Evolutionary conservation across 1,140 invertebrate species (phyloP).

Genomic region (Leptonema lineaticorne): DNA sequence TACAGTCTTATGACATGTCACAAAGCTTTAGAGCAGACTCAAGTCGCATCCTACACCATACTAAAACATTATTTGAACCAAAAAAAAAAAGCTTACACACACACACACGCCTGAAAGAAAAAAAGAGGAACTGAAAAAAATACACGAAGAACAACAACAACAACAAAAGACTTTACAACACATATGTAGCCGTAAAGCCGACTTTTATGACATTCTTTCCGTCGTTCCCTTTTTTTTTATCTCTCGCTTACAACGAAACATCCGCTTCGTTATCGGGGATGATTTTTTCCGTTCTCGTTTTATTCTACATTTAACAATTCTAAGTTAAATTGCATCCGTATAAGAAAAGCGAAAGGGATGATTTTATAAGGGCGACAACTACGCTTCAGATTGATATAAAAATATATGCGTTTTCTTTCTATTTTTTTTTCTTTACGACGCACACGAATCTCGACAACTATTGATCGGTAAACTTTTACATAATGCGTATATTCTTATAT

Average conservation of each 20-base stretch:
- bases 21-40: slow-evolving; percentile 1
- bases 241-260: neutral
- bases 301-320: slow-evolving; percentile 4
- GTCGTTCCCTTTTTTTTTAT: slow-evolving; percentile 7
- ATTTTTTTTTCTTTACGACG: no score
- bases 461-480: no score
- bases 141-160: neutral
- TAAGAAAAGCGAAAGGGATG: no score
- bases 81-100: no score
- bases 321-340: no score
- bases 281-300: slow-evolving; percentile 1
- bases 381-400: no score
- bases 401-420: no score
- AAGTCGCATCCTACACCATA: neutral
- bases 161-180: slow-evolving; percentile 19
- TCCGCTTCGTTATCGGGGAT: slow-evolving; percentile 14
- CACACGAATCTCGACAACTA: no score
- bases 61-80: slow-evolving; percentile 19
- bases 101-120: no score
- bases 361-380: no score
- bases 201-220: slow-evolving; percentile 19
- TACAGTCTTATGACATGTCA: slow-evolving; percentile 10
- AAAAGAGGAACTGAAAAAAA: neutral
- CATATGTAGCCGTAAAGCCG: slow-evolving; percentile 17
- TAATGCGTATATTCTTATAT: no score